phyloP scores from a whole-genome alignment of 2,113 vertebrate species.

The Prunella fulvescens region DNA sequence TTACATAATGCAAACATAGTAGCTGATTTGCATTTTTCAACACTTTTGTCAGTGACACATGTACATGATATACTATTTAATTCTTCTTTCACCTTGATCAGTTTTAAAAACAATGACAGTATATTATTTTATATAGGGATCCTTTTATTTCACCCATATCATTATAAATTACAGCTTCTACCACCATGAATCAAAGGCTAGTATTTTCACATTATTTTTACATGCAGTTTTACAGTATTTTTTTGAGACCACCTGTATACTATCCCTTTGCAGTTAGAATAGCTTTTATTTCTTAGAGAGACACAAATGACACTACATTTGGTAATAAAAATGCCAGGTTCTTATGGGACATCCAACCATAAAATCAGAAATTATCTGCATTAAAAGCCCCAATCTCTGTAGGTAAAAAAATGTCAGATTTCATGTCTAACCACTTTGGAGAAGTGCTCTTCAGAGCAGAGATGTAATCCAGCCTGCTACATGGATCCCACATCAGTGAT shows the following conservation, averaged over 20 bases:
- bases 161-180: background rate
- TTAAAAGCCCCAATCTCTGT: background rate
- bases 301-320: background rate
- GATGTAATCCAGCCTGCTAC: background rate
- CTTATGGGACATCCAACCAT: background rate
- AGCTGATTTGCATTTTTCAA: background rate
- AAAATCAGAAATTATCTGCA: background rate
- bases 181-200: background rate
- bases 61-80: background rate
- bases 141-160: background rate
- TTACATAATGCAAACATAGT: background rate
- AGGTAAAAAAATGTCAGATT: background rate
- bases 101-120: background rate
- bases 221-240: background rate
- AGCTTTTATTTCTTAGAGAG: background rate
- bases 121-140: background rate
- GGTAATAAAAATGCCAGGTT: background rate
- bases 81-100: background rate
- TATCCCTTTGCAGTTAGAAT: background rate
- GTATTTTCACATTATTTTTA: background rate
- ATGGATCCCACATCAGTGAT: accelerated
- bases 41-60: background rate
- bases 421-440: background rate
- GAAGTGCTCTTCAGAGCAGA: background rate
- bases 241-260: background rate